Conservation (phyloP, 2,113 vertebrate genomes). For the Antechinus stuartii region DNA sequence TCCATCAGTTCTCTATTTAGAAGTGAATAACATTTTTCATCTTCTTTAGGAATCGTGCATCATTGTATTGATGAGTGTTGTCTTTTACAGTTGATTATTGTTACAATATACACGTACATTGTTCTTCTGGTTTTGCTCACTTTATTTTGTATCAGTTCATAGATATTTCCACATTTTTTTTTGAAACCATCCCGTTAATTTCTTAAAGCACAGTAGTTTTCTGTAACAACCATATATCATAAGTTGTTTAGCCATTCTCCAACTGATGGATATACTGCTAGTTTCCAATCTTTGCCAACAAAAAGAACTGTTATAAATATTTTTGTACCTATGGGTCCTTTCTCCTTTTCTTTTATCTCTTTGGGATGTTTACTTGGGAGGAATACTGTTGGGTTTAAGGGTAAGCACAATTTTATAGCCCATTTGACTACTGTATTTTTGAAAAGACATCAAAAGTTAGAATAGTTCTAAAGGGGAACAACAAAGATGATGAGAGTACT, state of each 20-base stretch:
- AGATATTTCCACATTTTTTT: not conserved
- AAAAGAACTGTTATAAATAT: not conserved
- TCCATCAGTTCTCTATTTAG: not conserved
- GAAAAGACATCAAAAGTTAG: not conserved
- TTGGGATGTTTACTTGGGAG: not conserved
- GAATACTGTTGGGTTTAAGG: not conserved
- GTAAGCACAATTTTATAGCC: not conserved
- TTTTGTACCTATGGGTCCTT: not conserved
- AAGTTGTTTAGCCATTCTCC: not conserved
- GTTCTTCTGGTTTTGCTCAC: not conserved
- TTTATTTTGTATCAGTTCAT: not conserved
- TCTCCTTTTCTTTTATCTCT: not conserved
- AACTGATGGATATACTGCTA: not conserved
- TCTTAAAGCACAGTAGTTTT: not conserved
- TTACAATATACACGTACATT: not conserved
- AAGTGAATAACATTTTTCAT: not conserved
- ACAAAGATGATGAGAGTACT: not conserved
- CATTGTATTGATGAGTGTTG: not conserved
- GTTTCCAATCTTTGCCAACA: not conserved
- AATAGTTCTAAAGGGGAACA: not conserved
- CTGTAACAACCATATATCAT: not conserved
- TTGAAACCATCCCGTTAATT: not conserved
- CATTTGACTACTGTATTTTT: not conserved
- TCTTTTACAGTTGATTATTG: not conserved
- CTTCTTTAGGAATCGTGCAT: not conserved